A percentile compares a stretch with the other conserved stretches of the same genome.
These are phyloP conservation scores for Psephotus haematonotus DNA, from an alignment of 2,113 vertebrate species.

Conservation along the genomic window DNA sequence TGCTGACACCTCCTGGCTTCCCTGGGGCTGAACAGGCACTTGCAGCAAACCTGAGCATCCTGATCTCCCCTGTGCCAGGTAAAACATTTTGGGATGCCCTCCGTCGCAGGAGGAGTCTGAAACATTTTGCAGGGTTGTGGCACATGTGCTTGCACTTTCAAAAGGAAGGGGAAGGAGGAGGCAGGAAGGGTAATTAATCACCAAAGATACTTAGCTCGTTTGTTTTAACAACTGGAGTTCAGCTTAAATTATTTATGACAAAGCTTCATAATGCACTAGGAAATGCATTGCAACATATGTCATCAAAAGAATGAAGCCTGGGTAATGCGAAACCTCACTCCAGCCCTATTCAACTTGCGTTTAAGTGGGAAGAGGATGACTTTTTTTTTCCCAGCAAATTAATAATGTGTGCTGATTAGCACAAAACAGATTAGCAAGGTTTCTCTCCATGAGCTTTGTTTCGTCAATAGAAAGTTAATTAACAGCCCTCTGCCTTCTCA, in stretches of 20 bases:
- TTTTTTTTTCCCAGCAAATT: conserved; percentile 17
- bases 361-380: conserved; percentile 19
- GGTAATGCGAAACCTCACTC: not conserved
- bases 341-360: not conserved
- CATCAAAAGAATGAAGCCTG: conserved; percentile 2
- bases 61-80: not conserved
- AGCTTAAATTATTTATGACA: conserved; percentile 56
- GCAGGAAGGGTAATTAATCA: conserved; percentile 37
- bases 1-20: not conserved
- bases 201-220: conserved; percentile 8
- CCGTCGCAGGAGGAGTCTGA: not conserved
- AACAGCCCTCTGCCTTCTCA: conserved; percentile 46
- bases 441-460: conserved; percentile 28
- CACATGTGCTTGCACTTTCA: not conserved
- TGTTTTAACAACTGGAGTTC: conserved; percentile 59
- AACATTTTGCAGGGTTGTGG: not conserved
- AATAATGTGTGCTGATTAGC: conserved; percentile 56
- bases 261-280: conserved; percentile 42
- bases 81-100: not conserved
- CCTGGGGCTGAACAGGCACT: not conserved
- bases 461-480: conserved; percentile 61
- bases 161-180: not conserved
- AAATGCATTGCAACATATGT: conserved; percentile 53
- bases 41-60: rapidly evolving
- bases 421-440: conserved; percentile 47